Evolutionary conservation across 1,140 invertebrate genomes (phyloP).

Genomic region (Danaus plexippus): DNA sequence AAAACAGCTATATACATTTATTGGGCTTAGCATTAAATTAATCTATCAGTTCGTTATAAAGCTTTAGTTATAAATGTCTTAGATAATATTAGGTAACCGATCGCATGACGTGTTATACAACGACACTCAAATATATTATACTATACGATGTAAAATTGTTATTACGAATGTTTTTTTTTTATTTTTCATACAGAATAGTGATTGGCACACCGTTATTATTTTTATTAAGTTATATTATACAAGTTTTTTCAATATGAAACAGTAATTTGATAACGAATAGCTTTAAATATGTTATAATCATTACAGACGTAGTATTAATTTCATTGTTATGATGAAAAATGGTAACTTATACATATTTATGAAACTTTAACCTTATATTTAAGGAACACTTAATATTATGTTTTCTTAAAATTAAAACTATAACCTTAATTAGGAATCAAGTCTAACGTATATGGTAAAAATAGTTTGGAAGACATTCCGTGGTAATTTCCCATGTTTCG

Average conservation of each 20-base stretch:
- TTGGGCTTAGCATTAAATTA: conserved; percentile 39
- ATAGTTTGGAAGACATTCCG: too few relatives aligned
- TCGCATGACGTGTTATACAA: too few relatives aligned
- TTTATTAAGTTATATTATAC: too few relatives aligned
- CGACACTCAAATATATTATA: too few relatives aligned
- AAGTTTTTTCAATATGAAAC: too few relatives aligned
- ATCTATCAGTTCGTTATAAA: conserved; percentile 65
- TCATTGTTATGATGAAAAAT: not conserved
- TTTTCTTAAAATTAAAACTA: too few relatives aligned
- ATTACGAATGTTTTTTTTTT: too few relatives aligned
- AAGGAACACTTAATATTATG: too few relatives aligned
- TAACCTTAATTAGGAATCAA: not conserved
- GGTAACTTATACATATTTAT: conserved; percentile 1
- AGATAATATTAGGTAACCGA: too few relatives aligned
- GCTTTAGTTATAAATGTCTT: conserved; percentile 9
- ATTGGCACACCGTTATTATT: not conserved
- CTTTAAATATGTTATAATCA: conserved; percentile 10
- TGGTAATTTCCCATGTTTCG: not conserved
- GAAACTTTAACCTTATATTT: not conserved
- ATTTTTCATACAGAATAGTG: conserved; percentile 36
- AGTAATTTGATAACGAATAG: too few relatives aligned
- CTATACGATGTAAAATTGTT: too few relatives aligned
- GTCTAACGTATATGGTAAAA: not conserved
- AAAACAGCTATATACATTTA: conserved; percentile 14
- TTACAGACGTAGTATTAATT: too few relatives aligned